phyloP scores from a whole-genome alignment of 2,113 vertebrate genomes.

The Illadopsis cleaveri region DNA sequence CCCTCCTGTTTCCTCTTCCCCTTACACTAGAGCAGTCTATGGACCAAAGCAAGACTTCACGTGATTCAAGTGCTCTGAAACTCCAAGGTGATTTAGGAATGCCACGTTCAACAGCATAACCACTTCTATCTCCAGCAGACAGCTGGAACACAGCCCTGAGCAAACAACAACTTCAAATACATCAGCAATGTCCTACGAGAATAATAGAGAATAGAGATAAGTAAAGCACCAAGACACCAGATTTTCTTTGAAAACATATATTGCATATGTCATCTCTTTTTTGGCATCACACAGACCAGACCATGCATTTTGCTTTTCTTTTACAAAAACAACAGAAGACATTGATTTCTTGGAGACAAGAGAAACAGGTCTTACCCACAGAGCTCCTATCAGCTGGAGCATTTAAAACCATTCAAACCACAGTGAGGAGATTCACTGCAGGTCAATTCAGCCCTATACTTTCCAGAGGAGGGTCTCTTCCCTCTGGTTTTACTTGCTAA shows the following conservation, averaged over 20 bases:
- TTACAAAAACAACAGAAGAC: slow-evolving; percentile 7
- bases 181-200: background rate
- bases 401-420: background rate
- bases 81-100: background rate
- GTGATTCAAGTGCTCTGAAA: background rate
- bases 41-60: background rate
- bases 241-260: slow-evolving; percentile 28
- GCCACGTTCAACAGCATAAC: background rate
- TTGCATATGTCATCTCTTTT: slow-evolving; percentile 17
- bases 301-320: background rate
- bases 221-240: background rate
- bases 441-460: background rate
- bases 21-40: background rate
- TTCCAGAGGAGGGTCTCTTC: background rate
- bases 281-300: slow-evolving; percentile 29
- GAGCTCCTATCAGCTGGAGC: background rate
- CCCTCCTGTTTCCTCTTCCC: background rate
- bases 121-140: background rate
- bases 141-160: background rate
- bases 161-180: background rate
- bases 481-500: background rate
- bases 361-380: background rate
- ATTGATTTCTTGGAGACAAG: background rate
- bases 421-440: background rate
- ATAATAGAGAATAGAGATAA: background rate